Evolutionary conservation across 2,888 invertebrate species (phyloP), one percentile per base, ranked within the genome.

Genomic region (Sesamia inferens): DNA sequence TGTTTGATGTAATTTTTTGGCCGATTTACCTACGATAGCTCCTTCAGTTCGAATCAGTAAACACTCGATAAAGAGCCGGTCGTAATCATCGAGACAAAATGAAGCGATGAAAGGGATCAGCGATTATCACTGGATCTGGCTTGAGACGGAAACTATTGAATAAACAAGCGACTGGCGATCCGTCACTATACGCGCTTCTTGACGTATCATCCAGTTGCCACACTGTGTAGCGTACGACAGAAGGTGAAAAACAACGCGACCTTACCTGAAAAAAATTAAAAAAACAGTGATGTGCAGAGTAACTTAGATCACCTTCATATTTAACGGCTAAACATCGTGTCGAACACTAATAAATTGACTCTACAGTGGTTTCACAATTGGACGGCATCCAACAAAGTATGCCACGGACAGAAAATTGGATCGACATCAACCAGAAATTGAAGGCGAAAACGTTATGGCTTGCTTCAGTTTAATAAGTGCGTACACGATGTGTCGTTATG

Each of bases 81-180:
- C 65, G 71, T 85, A 79, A 83, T 86, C 71, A 79, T 82, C 65
- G 79, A 83, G 82, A 86, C 85, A 86, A 82, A 82, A 85, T 83
- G 85, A 86, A 82, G 75, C 77, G 81, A 74, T 86, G 82, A 86
- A 86, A 82, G 79, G 83, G 85, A 82, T 82, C 77, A 82, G 74
- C 67, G 82, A 85, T 83, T 84, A 84, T 79, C 69, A 76, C 68
- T 64, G 71, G 82, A 72, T 68, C 69, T 79, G 77, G 88, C 81
- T 74, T 81, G 70, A 86, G 84, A 79, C 83, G 84, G 87, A 85
- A 86, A 81, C 85, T 88, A 89, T 90, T 89, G 87, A 90, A 90
- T 89, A 90, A 89, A 88, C 89, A 90, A 88, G 85, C 82, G 85
- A 85, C 84, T 79, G 83, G 84, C 83, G 81, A 85, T 87, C 85